phyloP scores from a whole-genome alignment of 2,113 vertebrate genomes.

The Collichthys lucidus region DNA sequence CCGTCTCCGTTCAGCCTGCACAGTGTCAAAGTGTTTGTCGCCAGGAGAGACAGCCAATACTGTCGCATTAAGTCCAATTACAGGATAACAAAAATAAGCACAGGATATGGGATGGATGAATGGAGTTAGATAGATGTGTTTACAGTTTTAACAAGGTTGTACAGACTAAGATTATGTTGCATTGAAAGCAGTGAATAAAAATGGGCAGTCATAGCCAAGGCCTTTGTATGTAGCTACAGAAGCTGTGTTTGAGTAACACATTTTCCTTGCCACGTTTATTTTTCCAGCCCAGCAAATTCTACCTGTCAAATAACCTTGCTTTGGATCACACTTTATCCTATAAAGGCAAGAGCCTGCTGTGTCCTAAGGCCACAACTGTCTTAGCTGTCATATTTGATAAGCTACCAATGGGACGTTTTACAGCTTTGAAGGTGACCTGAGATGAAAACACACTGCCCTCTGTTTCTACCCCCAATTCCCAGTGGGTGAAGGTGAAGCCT shows the following conservation, averaged over 20 bases:
- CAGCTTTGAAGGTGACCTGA: conserved; percentile 23
- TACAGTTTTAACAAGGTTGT: conserved; percentile 7
- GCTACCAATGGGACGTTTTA: background rate
- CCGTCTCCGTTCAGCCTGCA: conserved; percentile 1
- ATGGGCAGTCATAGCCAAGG: background rate
- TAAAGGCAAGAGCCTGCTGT: conserved; percentile 7
- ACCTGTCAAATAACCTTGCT: background rate
- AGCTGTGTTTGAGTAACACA: background rate
- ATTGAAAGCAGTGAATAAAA: background rate
- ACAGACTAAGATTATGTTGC: background rate
- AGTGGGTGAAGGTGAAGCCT: conserved; percentile 24
- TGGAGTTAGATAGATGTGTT: background rate
- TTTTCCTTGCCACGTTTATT: background rate
- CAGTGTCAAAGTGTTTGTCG: background rate
- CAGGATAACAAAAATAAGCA: conserved; percentile 1
- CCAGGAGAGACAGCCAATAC: background rate
- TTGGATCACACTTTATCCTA: background rate
- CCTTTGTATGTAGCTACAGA: background rate
- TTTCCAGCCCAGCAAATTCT: background rate
- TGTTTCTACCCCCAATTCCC: conserved; percentile 19
- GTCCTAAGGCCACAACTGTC: background rate
- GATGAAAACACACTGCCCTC: conserved; percentile 45
- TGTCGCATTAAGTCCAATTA: background rate
- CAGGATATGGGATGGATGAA: background rate
- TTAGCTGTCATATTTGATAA: conserved; percentile 33